A percentile compares a stretch with the other conserved stretches of the same genome.
Conservation (phyloP, 1,140 invertebrate genomes). For the Hypothenemus hampei region DNA sequence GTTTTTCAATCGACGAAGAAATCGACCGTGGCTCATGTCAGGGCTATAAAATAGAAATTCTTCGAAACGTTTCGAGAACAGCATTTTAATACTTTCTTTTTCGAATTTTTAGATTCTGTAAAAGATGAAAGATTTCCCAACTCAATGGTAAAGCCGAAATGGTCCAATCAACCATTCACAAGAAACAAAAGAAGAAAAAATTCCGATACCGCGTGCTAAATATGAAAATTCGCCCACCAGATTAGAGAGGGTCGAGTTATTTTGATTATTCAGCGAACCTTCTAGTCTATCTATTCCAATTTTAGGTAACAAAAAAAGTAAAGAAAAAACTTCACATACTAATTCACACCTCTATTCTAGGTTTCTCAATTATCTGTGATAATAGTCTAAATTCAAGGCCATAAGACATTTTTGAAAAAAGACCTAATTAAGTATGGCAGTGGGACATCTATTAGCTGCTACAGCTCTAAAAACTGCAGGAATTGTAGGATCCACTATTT, state of each 20-base stretch:
- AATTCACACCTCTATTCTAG: background rate
- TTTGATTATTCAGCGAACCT: slow-evolving; percentile 22
- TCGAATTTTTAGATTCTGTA: slow-evolving; percentile 9
- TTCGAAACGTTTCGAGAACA: too few relatives aligned
- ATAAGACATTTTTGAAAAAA: background rate
- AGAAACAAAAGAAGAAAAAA: slow-evolving; percentile 15
- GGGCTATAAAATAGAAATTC: too few relatives aligned
- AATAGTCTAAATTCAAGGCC: slow-evolving; percentile 3
- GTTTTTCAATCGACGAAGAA: too few relatives aligned
- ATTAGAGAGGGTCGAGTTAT: slow-evolving; percentile 29
- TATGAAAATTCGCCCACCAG: slow-evolving; percentile 38
- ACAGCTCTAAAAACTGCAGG: slow-evolving; percentile 71
- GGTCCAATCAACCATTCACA: slow-evolving; percentile 7
- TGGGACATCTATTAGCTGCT: slow-evolving; percentile 65
- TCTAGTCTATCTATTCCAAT: slow-evolving; percentile 21
- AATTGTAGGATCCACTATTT: slow-evolving; percentile 66
- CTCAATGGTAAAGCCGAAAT: slow-evolving; percentile 20
- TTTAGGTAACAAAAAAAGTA: slow-evolving; percentile 11
- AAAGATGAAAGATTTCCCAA: slow-evolving; percentile 18
- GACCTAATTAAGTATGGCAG: slow-evolving; percentile 54
- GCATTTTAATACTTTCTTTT: too few relatives aligned
- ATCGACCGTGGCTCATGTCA: too few relatives aligned
- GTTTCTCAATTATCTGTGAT: slow-evolving; percentile 23
- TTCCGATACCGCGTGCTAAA: slow-evolving; percentile 27
- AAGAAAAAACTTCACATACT: background rate